phyloP scores from a whole-genome alignment of 2,888 invertebrate species.

The Heteropelma amictum region DNA sequence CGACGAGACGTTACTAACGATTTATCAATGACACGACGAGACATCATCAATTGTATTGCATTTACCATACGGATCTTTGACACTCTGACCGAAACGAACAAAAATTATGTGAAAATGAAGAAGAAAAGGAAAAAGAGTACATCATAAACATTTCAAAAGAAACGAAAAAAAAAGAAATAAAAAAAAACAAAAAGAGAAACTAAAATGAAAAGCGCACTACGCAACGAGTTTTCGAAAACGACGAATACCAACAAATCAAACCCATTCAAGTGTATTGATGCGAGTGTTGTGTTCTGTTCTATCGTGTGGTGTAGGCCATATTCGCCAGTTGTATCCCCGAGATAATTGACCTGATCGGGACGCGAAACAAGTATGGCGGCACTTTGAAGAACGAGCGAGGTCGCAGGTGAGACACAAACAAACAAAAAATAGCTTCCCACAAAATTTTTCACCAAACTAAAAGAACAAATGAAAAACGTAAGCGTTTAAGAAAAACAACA shows the following conservation, averaged over 20 bases:
- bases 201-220: too few relatives aligned
- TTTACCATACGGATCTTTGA: not conserved
- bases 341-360: conserved; percentile 99
- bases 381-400: conserved; percentile 99
- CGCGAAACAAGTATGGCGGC: conserved; percentile 99
- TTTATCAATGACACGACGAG: conserved; percentile 13
- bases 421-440: conserved; percentile 77
- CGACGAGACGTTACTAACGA: conserved; percentile 14
- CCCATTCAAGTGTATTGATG: conserved; percentile 77
- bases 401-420: conserved; percentile 95
- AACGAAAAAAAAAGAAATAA: conserved; percentile 26
- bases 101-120: conserved; percentile 42
- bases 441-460: conserved; percentile 80
- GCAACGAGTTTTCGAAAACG: conserved; percentile 34
- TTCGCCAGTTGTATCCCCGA: conserved; percentile 99
- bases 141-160: too few relatives aligned
- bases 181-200: conserved; percentile 30
- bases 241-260: conserved; percentile 56
- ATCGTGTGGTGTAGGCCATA: conserved; percentile 90
- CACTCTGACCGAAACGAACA: conserved; percentile 33
- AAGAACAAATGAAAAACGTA: conserved; percentile 63
- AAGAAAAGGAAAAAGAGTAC: conserved; percentile 42
- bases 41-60: not conserved
- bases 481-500: conserved; percentile 29
- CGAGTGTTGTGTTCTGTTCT: conserved; percentile 78